A percentile compares a stretch with the other conserved stretches of the same genome.
Conservation (phyloP, 1,140 invertebrate species). For the Tetramorium parvispinum region DNA sequence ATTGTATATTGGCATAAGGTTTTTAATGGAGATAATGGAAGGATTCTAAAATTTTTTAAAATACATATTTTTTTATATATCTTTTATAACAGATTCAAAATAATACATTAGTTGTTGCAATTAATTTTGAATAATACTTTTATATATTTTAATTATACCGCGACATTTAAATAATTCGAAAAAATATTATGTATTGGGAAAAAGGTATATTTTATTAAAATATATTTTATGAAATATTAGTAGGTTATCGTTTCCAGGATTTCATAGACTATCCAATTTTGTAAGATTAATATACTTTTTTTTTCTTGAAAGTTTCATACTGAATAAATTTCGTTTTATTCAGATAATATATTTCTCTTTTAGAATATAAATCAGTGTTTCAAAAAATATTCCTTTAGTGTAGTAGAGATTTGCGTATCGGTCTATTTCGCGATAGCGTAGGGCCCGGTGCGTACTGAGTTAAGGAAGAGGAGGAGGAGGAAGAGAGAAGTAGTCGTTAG, state of each 20-base stretch:
- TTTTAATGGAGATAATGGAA: not conserved
- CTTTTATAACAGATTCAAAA: not conserved
- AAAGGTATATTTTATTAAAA: constrained; percentile 1
- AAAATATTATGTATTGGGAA: not conserved
- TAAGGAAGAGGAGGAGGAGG: no score
- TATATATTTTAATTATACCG: not conserved
- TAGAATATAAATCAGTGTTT: constrained; percentile 5
- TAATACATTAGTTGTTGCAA: not conserved
- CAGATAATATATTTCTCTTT: not conserved
- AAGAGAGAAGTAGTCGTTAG: no score
- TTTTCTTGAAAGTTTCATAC: not conserved
- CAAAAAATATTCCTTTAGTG: constrained; percentile 3
- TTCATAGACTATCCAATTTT: not conserved
- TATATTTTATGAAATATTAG: constrained; percentile 29
- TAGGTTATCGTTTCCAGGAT: not conserved
- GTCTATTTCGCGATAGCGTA: no score
- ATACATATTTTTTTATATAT: not conserved
- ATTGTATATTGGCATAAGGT: not conserved
- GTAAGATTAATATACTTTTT: not conserved
- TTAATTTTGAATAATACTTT: not conserved
- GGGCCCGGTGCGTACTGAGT: no score
- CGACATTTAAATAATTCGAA: not conserved
- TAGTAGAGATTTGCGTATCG: no score
- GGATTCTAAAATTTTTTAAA: not conserved
- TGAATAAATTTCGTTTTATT: constrained; percentile 6